A percentile compares a stretch with the other conserved stretches of the same genome.
Evolutionary conservation across 2,113 vertebrate species (phyloP).

Genomic region (Rafetus swinhoei): DNA sequence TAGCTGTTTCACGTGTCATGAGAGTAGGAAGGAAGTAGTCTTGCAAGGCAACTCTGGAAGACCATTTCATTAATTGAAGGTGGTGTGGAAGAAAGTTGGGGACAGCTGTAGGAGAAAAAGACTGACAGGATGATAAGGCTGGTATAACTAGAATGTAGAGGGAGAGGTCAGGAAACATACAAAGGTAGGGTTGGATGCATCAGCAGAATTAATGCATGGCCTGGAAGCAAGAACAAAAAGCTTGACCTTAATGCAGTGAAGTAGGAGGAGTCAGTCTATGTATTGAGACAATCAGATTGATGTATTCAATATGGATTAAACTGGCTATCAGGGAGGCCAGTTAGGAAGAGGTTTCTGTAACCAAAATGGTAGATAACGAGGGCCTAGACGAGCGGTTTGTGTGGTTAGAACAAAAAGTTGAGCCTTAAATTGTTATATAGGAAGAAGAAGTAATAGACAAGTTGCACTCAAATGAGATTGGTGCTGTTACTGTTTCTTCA

Average conservation of each 20-base stretch:
- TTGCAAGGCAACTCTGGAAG: neutral
- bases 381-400: neutral
- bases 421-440: neutral
- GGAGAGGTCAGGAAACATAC: neutral
- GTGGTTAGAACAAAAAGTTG: neutral
- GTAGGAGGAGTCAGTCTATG: too few relatives aligned
- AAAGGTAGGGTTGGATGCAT: neutral
- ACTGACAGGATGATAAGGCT: fast-evolving
- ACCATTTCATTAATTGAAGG: neutral
- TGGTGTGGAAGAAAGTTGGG: fast-evolving
- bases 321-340: neutral
- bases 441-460: neutral
- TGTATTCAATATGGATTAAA: neutral
- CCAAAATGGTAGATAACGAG: neutral
- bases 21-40: fast-evolving
- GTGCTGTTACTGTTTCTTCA: neutral
- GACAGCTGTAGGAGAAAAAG: neutral
- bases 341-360: neutral
- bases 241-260: too few relatives aligned
- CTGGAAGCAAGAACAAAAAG: too few relatives aligned
- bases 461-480: neutral
- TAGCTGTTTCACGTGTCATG: neutral
- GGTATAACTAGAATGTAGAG: neutral
- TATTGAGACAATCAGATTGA: too few relatives aligned
- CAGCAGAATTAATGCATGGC: too few relatives aligned